A percentile compares a stretch with the other conserved stretches of the same genome.
These are phyloP conservation scores for Limosa lapponica DNA, from an alignment of 2,797 vertebrate species.

Conservation along the genomic window DNA sequence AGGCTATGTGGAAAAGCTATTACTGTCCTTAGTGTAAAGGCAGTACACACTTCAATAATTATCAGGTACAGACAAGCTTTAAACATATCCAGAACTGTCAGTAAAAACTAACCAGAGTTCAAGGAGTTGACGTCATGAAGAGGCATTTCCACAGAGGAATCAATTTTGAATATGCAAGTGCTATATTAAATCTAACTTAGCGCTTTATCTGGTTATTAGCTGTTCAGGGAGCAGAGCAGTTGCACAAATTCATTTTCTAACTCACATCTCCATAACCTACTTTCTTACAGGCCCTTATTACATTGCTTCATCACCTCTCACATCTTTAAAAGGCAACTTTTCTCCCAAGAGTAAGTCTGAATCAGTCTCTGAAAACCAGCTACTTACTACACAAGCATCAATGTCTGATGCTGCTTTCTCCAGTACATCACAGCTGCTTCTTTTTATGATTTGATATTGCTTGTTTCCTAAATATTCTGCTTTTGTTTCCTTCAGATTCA, in stretches of 20 bases:
- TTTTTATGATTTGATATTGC: background rate
- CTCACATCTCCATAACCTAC: background rate
- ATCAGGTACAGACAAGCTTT: background rate
- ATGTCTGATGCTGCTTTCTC: background rate
- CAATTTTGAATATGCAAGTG: background rate
- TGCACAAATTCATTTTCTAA: background rate
- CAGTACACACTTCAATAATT: too few relatives aligned
- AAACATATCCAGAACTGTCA: conserved; percentile 12
- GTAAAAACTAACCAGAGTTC: background rate
- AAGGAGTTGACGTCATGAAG: background rate
- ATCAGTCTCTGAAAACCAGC: background rate
- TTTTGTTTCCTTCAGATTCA: background rate
- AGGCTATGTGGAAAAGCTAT: background rate
- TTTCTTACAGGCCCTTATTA: background rate
- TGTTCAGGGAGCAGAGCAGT: background rate
- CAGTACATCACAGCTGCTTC: background rate
- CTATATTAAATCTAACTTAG: background rate
- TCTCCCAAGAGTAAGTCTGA: background rate
- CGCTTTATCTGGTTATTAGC: background rate
- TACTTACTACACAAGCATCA: background rate
- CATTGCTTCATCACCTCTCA: background rate
- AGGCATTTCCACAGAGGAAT: background rate
- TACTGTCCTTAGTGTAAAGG: too few relatives aligned
- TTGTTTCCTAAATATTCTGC: background rate
- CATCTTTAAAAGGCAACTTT: background rate